Percentiles rank a stretch among this genome's conserved stretches.
Conservation (phyloP, 2,888 invertebrate genomes). For the Emesis furor region DNA sequence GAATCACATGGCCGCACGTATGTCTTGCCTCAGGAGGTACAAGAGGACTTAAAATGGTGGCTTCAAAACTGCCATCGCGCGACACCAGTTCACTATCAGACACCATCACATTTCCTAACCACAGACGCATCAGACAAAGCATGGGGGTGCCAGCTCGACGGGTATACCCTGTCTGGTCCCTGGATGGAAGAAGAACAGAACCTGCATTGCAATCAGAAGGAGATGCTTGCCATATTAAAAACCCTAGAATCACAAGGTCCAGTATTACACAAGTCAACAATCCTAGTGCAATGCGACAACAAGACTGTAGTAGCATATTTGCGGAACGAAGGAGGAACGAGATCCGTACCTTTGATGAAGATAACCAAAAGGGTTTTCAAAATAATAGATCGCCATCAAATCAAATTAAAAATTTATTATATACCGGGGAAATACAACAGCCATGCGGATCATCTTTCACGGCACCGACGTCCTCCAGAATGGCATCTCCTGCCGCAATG, state of each 20-base stretch:
- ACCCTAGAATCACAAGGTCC: not conserved
- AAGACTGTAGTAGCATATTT: slow-evolving; percentile 67
- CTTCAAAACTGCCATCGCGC: not conserved
- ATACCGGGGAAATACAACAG: slow-evolving; percentile 72
- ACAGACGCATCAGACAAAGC: slow-evolving; percentile 28
- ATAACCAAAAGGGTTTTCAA: slow-evolving; percentile 58
- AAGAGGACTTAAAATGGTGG: slow-evolving; percentile 21
- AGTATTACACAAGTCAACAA: not conserved
- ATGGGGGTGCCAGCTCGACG: not conserved
- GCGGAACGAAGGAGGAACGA: slow-evolving; percentile 77
- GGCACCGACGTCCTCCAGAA: slow-evolving; percentile 20
- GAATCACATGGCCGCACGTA: not conserved
- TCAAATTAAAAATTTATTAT: slow-evolving; percentile 55
- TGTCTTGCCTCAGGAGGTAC: not conserved
- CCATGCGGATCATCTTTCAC: slow-evolving; percentile 69
- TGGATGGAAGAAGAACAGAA: not conserved
- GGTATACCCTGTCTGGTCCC: not conserved
- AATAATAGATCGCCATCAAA: slow-evolving; percentile 54
- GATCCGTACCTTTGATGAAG: slow-evolving; percentile 62
- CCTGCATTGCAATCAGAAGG: not conserved
- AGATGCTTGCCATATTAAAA: slow-evolving; percentile 4
- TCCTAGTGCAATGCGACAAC: slow-evolving; percentile 31
- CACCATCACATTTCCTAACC: slow-evolving; percentile 23
- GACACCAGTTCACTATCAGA: not conserved
- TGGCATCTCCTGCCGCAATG: slow-evolving; percentile 44